Base-by-base conservation (phyloP, 2,113 vertebrate genomes). In the Amphiprion percula region DNA sequence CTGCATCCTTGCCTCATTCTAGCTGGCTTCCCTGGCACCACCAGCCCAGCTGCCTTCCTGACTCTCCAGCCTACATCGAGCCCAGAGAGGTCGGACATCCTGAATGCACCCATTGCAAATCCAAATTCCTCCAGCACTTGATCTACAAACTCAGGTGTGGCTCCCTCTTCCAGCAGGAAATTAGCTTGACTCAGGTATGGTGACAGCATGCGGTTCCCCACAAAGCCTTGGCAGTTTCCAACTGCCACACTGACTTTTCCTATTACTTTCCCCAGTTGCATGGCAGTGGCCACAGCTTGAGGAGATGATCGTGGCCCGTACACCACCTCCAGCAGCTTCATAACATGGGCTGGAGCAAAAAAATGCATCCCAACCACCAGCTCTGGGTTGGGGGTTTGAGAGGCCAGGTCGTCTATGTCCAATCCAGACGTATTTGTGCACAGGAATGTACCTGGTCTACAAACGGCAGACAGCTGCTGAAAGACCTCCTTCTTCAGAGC, bases 281-380 rank as follows among this genome's bases (percentile, higher is more conserved):
- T 93, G 3, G 94, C 95, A 0, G 96, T 98, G 79, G 97, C 96
- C 30, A 98, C 92, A 10, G 95, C 79, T 0, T 90, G 85, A 15
- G 96, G 93, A 19, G 97, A 96, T 0, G 97, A 96, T n/a, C 92
- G 83, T 0, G 21, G 68, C 7, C 97, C 94, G 0, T 93, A 94
- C 69, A 99, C 95, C 30, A 99, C 94, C 89, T 99, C 98, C 55
- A 98, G 68, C 21, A 99, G 90, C 87, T 93, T 96, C 97, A 98
- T 98, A 17, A 97, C 80, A 0, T 98, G 95, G 60, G 97, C 97
- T 12, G 97, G 97, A 10, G 96, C 94, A 60, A 98, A 99, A 90
- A 99, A 99, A 91, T 98, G 98, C 5, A 95, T 97, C 56, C 97
- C 98, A 10, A 96, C 93, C 82, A 99, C 97, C 87, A 96, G 87